Evolutionary conservation across 2,888 invertebrate species (phyloP).

Genomic region (Heteromurus nitidus): DNA sequence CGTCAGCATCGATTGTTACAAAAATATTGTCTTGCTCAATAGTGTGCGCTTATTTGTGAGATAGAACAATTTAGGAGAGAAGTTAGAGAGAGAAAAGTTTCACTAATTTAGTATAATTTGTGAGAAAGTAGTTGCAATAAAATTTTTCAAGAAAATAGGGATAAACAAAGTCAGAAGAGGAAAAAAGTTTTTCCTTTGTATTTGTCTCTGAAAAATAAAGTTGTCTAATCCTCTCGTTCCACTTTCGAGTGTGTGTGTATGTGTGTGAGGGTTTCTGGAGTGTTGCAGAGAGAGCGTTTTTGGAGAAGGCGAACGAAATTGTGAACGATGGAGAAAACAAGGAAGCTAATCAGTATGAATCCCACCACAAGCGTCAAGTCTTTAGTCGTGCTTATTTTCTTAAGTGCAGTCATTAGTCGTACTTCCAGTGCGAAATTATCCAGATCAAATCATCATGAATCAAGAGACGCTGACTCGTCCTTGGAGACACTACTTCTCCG

Average conservation of each 20-base stretch:
- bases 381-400: constrained; percentile 16
- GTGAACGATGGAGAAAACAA: constrained; percentile 28
- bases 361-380: constrained; percentile 1
- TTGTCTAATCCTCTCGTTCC: too few species aligned
- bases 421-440: constrained; percentile 34
- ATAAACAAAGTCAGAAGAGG: too few species aligned
- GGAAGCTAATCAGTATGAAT: constrained; percentile 31
- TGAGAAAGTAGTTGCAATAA: neutral
- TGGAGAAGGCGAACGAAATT: constrained; percentile 11
- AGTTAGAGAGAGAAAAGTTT: neutral
- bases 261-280: neutral
- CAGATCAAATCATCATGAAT: constrained; percentile 40
- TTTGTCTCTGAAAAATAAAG: too few species aligned
- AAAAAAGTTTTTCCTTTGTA: neutral
- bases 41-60: too few species aligned
- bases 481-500: constrained; percentile 46
- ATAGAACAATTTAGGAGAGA: neutral
- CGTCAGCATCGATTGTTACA: neutral
- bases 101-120: neutral
- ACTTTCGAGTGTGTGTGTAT: too few species aligned
- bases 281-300: neutral
- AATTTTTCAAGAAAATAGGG: neutral
- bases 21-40: neutral
- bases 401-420: constrained; percentile 38
- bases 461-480: constrained; percentile 25